These are phyloP conservation scores for Pogoniulus pusillus DNA, from an alignment of 2,797 vertebrate species.

Conservation along the genomic window DNA sequence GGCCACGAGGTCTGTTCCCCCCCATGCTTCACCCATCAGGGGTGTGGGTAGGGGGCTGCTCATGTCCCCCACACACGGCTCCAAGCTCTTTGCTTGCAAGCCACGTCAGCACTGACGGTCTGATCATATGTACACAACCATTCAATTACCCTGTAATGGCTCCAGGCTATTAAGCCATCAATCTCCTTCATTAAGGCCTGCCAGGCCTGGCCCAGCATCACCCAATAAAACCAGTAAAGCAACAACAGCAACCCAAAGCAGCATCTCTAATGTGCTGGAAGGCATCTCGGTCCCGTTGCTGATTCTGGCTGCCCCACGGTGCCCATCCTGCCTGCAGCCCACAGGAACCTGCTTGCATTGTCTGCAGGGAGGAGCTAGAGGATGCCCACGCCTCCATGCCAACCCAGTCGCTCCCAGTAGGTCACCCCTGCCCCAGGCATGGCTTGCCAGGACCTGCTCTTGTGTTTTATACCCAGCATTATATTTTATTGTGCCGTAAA, in stretches of 20 bases:
- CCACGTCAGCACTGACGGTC: background rate
- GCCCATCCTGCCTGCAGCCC: background rate
- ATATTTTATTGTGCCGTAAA: constrained; percentile 63
- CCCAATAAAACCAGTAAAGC: constrained; percentile 42
- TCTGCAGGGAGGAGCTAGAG: background rate
- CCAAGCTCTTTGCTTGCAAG: background rate
- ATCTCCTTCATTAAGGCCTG: constrained; percentile 58
- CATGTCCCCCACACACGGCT: accelerated
- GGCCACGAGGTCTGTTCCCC: background rate
- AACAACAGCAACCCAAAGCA: background rate
- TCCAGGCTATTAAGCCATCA: constrained; percentile 61
- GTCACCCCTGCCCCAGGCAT: background rate
- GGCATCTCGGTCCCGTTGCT: background rate
- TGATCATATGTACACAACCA: constrained; percentile 54
- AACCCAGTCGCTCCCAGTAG: background rate
- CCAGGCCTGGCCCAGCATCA: background rate
- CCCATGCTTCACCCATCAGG: accelerated
- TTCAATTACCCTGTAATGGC: constrained; percentile 62
- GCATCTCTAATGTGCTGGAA: background rate
- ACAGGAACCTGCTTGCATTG: accelerated
- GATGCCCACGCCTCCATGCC: background rate
- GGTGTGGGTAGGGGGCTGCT: background rate
- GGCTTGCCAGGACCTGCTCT: background rate
- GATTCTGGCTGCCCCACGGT: accelerated
- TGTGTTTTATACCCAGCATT: constrained; percentile 49